Evolutionary conservation across 2,113 vertebrate genomes (phyloP).

Genomic region (Ctenomys sociabilis): DNA sequence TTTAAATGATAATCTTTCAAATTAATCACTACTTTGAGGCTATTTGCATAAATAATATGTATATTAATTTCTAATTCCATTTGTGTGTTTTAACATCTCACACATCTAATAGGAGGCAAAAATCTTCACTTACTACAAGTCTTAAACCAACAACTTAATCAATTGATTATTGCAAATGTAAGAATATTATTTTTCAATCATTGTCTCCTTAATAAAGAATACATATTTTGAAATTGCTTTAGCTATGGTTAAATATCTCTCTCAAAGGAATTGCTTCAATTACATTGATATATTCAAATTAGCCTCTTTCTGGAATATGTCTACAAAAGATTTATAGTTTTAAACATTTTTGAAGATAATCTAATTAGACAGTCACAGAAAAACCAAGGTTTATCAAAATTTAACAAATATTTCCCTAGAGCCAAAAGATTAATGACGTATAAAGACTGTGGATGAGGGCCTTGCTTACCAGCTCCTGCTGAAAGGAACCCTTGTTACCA

Average conservation of each 20-base stretch:
- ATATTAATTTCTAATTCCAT: background rate
- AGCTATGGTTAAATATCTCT: background rate
- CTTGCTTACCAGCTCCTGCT: background rate
- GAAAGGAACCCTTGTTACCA: background rate
- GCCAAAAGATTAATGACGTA: background rate
- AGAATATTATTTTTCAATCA: background rate
- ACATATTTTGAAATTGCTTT: background rate
- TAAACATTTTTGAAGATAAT: background rate
- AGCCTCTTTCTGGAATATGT: background rate
- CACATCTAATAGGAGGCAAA: background rate
- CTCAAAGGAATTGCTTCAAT: background rate
- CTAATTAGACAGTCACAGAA: background rate
- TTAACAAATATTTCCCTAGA: background rate
- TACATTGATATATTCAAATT: background rate
- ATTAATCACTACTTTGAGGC: background rate
- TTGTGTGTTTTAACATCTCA: conserved; percentile 14
- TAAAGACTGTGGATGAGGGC: background rate
- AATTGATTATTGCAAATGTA: background rate
- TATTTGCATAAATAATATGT: background rate
- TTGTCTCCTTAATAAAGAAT: background rate
- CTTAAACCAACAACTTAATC: background rate
- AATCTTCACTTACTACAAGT: background rate
- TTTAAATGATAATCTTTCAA: background rate
- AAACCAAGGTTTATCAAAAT: background rate
- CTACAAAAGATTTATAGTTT: background rate